A percentile compares a stretch with the other conserved stretches of the same genome.
Evolutionary conservation across 2,113 vertebrate genomes (phyloP).

Genomic region (Perca schrenkii): DNA sequence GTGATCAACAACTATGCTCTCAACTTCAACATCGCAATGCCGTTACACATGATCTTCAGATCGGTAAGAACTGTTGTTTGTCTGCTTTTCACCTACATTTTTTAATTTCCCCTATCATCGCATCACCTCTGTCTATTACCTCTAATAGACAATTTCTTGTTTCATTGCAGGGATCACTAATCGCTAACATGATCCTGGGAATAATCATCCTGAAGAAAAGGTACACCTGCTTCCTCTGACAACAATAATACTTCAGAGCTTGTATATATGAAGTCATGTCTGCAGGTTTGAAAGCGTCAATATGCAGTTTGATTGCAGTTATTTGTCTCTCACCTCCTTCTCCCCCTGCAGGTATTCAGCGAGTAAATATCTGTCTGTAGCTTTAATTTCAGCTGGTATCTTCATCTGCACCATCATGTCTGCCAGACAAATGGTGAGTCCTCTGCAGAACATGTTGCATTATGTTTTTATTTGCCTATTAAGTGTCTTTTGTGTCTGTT

Average conservation of each 20-base stretch:
- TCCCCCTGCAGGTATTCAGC: constrained; percentile 87
- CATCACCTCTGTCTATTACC: neutral
- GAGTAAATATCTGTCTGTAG: constrained; percentile 93
- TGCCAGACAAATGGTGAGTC: constrained; percentile 96
- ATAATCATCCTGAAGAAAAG: constrained; percentile 97
- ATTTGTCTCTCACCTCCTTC: neutral
- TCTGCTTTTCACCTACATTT: neutral
- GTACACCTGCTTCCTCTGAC: constrained; percentile 70
- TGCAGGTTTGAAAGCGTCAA: neutral
- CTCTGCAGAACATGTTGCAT: neutral
- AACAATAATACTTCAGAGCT: neutral
- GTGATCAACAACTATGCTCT: constrained; percentile 98
- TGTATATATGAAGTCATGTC: neutral
- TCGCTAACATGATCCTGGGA: constrained; percentile 96
- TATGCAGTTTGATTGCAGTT: neutral
- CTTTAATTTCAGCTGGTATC: constrained; percentile 94
- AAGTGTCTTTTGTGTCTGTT: neutral
- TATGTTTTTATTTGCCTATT: neutral
- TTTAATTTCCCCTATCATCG: neutral
- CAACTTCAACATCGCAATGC: constrained; percentile 97
- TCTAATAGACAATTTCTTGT: neutral
- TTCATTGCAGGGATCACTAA: constrained; percentile 92
- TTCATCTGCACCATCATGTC: constrained; percentile 99
- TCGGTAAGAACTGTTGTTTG: constrained; percentile 87
- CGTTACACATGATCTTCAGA: constrained; percentile 99